A percentile compares a stretch with the other conserved stretches of the same genome.
Conservation (phyloP, 2,797 vertebrate species). For the Smutsia temminckii region DNA sequence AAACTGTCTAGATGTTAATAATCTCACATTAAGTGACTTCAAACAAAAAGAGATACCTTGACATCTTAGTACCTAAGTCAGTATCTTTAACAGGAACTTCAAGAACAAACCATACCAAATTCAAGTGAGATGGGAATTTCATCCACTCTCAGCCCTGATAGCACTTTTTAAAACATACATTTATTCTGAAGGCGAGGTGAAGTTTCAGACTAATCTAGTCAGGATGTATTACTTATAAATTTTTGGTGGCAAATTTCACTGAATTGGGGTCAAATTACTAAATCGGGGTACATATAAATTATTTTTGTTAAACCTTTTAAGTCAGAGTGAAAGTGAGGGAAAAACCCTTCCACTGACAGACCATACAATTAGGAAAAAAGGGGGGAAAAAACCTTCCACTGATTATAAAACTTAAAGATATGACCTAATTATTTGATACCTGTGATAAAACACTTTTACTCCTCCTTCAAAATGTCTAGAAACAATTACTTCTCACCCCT, state of each 20-base stretch:
- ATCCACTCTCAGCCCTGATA: not conserved
- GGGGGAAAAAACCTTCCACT: not conserved
- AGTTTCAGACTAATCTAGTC: not conserved
- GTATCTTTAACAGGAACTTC: not conserved
- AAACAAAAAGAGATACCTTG: not conserved
- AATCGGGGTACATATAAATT: not conserved
- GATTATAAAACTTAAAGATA: constrained; percentile 24
- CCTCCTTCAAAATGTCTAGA: constrained; percentile 21
- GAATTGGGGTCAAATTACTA: not conserved
- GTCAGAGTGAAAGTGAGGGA: not conserved
- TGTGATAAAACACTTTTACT: constrained; percentile 3
- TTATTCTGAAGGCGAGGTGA: not conserved
- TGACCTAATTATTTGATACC: constrained; percentile 19
- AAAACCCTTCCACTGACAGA: too few relatives aligned
- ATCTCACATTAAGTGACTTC: not conserved
- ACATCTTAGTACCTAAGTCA: not conserved
- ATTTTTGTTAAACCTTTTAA: not conserved
- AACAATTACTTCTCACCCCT: not conserved
- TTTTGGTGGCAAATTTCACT: constrained; percentile 27
- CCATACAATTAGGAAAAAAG: not conserved
- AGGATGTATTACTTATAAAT: not conserved
- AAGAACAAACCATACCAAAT: constrained; percentile 47
- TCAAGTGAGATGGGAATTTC: not conserved
- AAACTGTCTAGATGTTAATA: not conserved
- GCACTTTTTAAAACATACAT: not conserved